These are phyloP conservation scores for Ennomos erosarius DNA, from an alignment of 2,888 invertebrate genomes.

Conservation along the genomic window DNA sequence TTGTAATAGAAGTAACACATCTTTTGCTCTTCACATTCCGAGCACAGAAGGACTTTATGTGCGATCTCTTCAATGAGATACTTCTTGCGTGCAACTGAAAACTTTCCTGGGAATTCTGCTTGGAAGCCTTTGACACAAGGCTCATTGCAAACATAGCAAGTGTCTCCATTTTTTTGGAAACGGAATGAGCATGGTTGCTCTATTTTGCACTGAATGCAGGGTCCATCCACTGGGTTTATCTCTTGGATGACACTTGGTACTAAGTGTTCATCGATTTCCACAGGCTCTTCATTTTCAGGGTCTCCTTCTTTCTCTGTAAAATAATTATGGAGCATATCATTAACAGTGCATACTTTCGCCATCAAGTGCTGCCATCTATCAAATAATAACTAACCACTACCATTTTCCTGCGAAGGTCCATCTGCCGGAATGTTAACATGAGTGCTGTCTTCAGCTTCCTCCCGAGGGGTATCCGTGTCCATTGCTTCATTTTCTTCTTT, in stretches of 20 bases:
- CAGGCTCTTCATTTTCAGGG: conserved; percentile 76
- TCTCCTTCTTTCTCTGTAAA: conserved; percentile 79
- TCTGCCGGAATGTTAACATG: conserved; percentile 47
- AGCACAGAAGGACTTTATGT: conserved; percentile 61
- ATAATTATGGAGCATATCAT: not conserved
- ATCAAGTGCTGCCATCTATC: too few species aligned
- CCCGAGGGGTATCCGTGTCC: conserved; percentile 46
- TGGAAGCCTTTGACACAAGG: conserved; percentile 78
- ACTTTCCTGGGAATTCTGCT: conserved; percentile 63
- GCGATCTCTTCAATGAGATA: conserved; percentile 73
- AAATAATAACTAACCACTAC: conserved; percentile 46
- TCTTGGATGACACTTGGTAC: conserved; percentile 71
- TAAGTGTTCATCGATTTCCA: conserved; percentile 62
- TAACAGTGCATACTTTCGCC: too few species aligned
- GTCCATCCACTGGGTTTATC: conserved; percentile 61
- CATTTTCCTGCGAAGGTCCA: conserved; percentile 65
- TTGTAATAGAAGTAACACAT: conserved; percentile 76
- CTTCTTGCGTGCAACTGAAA: conserved; percentile 62
- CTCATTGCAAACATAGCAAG: conserved; percentile 74
- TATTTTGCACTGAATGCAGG: conserved; percentile 76
- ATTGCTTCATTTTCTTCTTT: conserved; percentile 55
- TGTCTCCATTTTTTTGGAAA: conserved; percentile 60
- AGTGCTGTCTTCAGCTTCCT: conserved; percentile 32
- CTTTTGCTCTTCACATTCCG: conserved; percentile 76
- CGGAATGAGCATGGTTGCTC: conserved; percentile 64